A percentile compares a stretch with the other conserved stretches of the same genome.
These are phyloP conservation scores for Trachurus trachurus DNA, from an alignment of 2,797 vertebrate species.

Conservation along the genomic window DNA sequence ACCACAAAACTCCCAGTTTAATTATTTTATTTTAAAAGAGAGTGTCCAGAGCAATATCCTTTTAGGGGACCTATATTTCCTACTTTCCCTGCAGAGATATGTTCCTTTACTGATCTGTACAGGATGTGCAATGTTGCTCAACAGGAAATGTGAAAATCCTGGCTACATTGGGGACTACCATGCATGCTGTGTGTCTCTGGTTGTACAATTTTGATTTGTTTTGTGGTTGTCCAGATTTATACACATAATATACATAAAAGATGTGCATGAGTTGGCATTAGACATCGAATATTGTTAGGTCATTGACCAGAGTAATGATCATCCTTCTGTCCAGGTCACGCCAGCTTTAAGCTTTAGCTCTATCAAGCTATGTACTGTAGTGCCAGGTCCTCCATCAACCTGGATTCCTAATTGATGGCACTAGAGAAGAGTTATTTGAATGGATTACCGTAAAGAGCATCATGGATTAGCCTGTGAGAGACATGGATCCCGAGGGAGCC, in stretches of 20 bases:
- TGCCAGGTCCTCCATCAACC: slow-evolving; percentile 63
- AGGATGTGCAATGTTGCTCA: background rate
- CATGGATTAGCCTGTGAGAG: slow-evolving; percentile 76
- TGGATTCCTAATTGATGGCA: slow-evolving; percentile 78
- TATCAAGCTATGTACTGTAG: slow-evolving; percentile 29
- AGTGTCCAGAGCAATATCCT: slow-evolving; percentile 58
- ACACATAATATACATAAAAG: background rate
- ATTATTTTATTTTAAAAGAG: slow-evolving; percentile 65
- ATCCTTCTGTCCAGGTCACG: slow-evolving; percentile 19
- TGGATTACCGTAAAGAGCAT: slow-evolving; percentile 82
- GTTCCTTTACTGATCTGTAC: slow-evolving; percentile 33
- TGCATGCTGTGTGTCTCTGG: background rate
- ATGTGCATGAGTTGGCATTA: background rate
- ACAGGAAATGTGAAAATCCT: background rate
- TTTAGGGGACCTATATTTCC: slow-evolving; percentile 48
- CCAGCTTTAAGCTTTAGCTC: slow-evolving; percentile 42
- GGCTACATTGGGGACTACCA: background rate
- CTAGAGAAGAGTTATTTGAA: slow-evolving; percentile 82
- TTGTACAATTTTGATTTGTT: background rate
- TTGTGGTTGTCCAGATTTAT: background rate
- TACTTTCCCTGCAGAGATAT: slow-evolving; percentile 32
- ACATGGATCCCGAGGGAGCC: slow-evolving; percentile 74
- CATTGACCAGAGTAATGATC: slow-evolving; percentile 36
- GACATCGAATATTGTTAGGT: slow-evolving; percentile 14
- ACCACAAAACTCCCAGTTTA: slow-evolving; percentile 67